Base-by-base conservation (phyloP, 2,888 invertebrate species). In the Notocelia uddmanniana region DNA sequence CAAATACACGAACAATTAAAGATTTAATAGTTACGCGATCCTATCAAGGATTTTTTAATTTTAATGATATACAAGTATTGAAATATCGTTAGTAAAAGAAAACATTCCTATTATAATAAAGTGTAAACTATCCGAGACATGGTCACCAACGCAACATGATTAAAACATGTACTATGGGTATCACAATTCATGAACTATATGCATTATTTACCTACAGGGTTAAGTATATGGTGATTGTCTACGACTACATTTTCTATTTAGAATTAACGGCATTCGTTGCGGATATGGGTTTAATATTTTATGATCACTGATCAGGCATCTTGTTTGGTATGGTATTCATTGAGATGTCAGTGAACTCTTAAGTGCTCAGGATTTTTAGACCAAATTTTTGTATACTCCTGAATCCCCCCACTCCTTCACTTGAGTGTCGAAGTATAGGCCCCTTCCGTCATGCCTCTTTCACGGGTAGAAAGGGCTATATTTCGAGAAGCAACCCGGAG, bases 191-290 rank as follows among this genome's bases (percentile, higher is more conserved):
- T 52, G 52, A 52, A 63, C 34, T 37, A 37, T n/a, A 52, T 64
- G 34, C 58, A 69, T 57, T 63, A 34, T 37, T 64, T 64, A n/a
- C n/a, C n/a, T n/a, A 69, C 63, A 64, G 69, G 57, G 69, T 69
- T 69, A 69, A 48, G 63, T 23, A 69, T 34, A 69, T 19, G 3
- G 52, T 23, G 3, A 67, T 48, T 21, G 31, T 48, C 19, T 50
- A 34, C 6, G 19, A 45, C 13, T 31, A 13, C 0, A 57, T 21
- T 19, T 10, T 34, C 15, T 50, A n/a, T 19, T 34, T 31, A 23
- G 31, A 48, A 31, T n/a, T 37, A 63, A 31, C 50, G 34, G 48
- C 62, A 48, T 62, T 31, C 5, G 26, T 23, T 13, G 26, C 45
- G 23, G 60, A 11, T 48, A 21, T 59, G 18, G n/a, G 3, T 60